Evolutionary conservation across 2,113 vertebrate species (phyloP), one percentile per base, ranked within the genome.

Genomic region (Microtus richardsoni): DNA sequence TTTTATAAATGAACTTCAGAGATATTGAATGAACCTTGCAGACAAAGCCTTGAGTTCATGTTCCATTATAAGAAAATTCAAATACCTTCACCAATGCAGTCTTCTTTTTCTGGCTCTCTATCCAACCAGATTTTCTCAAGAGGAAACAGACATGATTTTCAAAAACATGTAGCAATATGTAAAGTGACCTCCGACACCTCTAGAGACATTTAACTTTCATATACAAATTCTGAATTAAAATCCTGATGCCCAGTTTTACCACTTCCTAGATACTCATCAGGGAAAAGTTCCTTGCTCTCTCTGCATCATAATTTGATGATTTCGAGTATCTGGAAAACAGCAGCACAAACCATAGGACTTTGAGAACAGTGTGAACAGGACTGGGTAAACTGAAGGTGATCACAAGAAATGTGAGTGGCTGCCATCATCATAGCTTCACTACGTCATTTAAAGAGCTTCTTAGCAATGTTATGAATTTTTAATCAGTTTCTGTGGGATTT

Each of bases 311-410:
- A 4, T 49, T 86, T 88, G 13, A 0, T 58, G 52, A 62, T 47
- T 60, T 77, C 11, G 49, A 68, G 49, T 52, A 44, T 2, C 54
- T 7, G 0, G 1, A 62, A 36, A 58, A 49, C 33, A 66, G n/a
- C 2, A 49, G 9, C 58, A 30, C 2, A 54, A 36, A 26, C 0
- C 2, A 80, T 3, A 0, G 30, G 52, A 19, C 17, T 11, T 70
- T 66, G 7, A 33, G 70, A 7, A 28, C 5, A 84, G 28, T 39
- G 36, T 54, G 39, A 39, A 16, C 74, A 83, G 47, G 1, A 62
- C 7, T 41, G 0, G 5, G 64, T 71, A 33, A 58, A 70, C 0
- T 33, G 44, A 93, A 36, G 24, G 58, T 86, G 17, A 12, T 58
- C 28, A 21, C 88, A 62, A 58, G 33, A 88, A 90, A 19, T 6